Evolutionary conservation across 2,888 invertebrate genomes (phyloP), one percentile per base, ranked within the genome.

Genomic region (Aporophyla lueneburgensis): DNA sequence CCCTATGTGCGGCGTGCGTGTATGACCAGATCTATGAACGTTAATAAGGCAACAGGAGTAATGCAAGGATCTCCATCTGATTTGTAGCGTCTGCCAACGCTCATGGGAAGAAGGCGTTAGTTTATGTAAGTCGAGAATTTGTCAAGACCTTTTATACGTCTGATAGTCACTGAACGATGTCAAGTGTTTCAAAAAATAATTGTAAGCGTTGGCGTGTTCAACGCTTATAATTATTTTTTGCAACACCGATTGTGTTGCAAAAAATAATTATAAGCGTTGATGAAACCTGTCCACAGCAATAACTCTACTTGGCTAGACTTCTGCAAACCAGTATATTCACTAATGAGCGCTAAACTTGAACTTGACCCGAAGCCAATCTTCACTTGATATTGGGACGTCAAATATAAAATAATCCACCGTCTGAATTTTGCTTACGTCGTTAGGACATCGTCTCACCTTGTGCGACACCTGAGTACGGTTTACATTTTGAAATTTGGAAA

Each of bases 291-390:
- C 49, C 16, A 49, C 69, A 24, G 19, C n/a, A 78, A 68, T 49
- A 51, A 66, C 40, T 61, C 4, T 0, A 27, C 21, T n/a, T 27
- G 5, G 21, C 33, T 27, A 27, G 12, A 46, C 40, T 49, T 46
- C 53, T 54, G 76, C 75, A 46, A 75, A 21, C 12, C 19, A 58
- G 58, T 27, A 43, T 63, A 14, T n/a, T 78, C n/a, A 24, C 46
- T 53, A 12, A 67, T 16, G 68, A 59, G 43, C 51, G 4, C 24
- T 49, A 46, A 27, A 40, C 59, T 33, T 78, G 68, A 59, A 51
- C n/a, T 56, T 43, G 56, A 56, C 65, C 49, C 24, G 40, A 19
- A n/a, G 1, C 5, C 1, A 53, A 16, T 54, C 16, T 40, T 49
- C 49, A 63, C 7, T 56, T 27, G 40, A 27, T n/a, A 61, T 24